Evolutionary conservation across 2,888 invertebrate species (phyloP).

Genomic region (Ganaspis brasiliensis): DNA sequence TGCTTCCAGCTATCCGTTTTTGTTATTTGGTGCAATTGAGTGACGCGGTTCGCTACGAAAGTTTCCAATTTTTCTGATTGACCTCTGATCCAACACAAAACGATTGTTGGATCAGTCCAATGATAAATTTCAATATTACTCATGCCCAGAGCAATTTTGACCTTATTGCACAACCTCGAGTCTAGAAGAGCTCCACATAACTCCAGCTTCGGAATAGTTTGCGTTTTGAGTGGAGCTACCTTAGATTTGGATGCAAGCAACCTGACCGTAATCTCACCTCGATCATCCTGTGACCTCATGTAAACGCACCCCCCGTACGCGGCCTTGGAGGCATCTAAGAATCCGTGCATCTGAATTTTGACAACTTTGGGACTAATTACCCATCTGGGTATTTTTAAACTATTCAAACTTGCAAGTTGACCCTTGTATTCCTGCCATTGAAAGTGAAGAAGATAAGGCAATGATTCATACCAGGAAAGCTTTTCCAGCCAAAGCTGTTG

Average conservation of each 20-base stretch:
- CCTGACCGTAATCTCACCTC: background rate
- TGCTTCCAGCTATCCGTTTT: background rate
- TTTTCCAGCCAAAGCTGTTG: background rate
- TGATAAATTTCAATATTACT: background rate
- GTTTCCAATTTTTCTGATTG: background rate
- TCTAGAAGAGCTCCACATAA: constrained; percentile 48
- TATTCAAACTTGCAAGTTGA: background rate
- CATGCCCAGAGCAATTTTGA: background rate
- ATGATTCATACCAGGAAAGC: background rate
- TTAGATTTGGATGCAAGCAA: constrained; percentile 49
- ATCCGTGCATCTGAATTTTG: constrained; percentile 34
- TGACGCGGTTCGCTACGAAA: constrained; percentile 46
- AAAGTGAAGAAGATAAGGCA: background rate
- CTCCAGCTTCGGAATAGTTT: constrained; percentile 46
- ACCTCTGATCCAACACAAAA: constrained; percentile 27
- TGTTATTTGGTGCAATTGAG: constrained; percentile 31
- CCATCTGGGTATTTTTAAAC: background rate
- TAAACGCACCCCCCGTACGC: constrained; percentile 44
- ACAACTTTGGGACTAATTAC: background rate
- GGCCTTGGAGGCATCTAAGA: constrained; percentile 34
- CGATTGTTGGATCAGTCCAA: constrained; percentile 43
- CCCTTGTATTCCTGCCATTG: background rate
- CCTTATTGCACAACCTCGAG: background rate
- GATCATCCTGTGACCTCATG: background rate
- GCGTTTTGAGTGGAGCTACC: constrained; percentile 48